Conservation (phyloP, 2,113 vertebrate genomes). For the Phyllostomus discolor region DNA sequence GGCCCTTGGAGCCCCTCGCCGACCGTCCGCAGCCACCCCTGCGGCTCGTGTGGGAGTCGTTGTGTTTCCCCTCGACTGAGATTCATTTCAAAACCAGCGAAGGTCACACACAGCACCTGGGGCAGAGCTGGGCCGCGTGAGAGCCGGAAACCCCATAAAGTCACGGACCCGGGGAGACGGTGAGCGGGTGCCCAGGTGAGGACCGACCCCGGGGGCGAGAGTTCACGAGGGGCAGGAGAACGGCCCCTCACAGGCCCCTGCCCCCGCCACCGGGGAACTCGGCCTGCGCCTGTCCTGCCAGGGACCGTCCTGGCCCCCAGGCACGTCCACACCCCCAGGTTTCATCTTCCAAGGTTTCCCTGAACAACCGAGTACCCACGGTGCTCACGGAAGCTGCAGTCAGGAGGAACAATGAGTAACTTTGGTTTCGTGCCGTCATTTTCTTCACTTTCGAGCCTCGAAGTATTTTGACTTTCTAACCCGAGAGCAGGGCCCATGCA, state of each 20-base stretch:
- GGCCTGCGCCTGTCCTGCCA: background rate
- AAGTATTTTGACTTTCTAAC: constrained; percentile 51
- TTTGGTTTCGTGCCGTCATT: constrained; percentile 33
- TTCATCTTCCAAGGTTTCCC: background rate
- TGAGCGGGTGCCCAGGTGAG: accelerated
- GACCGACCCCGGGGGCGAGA: accelerated
- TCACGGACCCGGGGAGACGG: no score
- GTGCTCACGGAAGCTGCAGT: background rate
- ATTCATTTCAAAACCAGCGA: background rate
- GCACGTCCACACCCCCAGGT: accelerated
- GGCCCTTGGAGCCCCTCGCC: no score
- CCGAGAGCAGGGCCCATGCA: constrained; percentile 5
- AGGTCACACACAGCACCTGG: background rate
- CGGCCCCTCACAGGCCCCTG: background rate
- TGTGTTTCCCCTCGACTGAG: background rate
- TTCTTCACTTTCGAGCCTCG: background rate
- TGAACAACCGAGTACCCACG: background rate
- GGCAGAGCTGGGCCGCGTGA: background rate
- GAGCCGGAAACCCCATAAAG: background rate
- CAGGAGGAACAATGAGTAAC: background rate
- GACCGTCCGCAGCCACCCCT: background rate
- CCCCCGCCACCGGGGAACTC: background rate
- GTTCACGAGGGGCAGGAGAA: background rate
- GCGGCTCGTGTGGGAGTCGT: background rate
- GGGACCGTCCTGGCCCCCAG: accelerated